Evolutionary conservation across 2,797 vertebrate species (phyloP), one percentile per base, ranked within the genome.

Genomic region (Geotrypetes seraphini): DNA sequence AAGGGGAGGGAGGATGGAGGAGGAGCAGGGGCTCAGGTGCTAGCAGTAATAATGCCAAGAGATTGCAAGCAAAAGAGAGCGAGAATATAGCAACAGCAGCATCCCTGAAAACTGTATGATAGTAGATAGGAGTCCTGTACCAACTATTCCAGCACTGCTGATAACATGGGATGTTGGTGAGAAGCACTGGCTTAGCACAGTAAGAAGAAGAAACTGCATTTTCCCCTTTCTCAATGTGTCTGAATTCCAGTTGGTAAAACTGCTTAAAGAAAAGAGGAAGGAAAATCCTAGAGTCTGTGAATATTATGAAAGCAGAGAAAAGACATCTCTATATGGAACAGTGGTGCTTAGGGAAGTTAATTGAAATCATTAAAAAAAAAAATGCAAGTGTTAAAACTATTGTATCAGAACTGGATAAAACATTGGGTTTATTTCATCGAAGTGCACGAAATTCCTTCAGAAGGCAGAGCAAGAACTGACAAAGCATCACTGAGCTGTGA

Each of bases 11-110:
- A 60, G 58, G 59, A 28, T 50, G 61, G 52, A 66, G 46, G 36
- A 28, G 39, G 43, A 43, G 58, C 61, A 66, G 56, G 60, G 71
- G 63, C 80, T 89, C 88, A 91, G 89, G 89, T 90, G 85, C 84
- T 69, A 66, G 72, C 78, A 55, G 26, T 66, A 69, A 46, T 66
- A 71, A 47, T 60, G 48, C 54, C 61, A 61, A 50, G 23, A 61
- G 64, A 51, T 51, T 51, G 30, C 56, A 39, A 64, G 64, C 39
- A 70, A 68, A 78, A 60, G 47, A 43, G 51, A 61, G 57, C 39
- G 48, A 53, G 31, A 56, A 49, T 71, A 75, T 63, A 68, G 78
- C 76, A 74, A 52, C 80, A 86, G 85, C 83, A 78, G 85, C 83
- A 78, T 87, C 83, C 64, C 68, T 57, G 54, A 59, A 71, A 24